A percentile compares a stretch with the other conserved stretches of the same genome.
These are phyloP conservation scores for Drosophila lini DNA, from an alignment of 1,140 invertebrate genomes.

Conservation along the genomic window DNA sequence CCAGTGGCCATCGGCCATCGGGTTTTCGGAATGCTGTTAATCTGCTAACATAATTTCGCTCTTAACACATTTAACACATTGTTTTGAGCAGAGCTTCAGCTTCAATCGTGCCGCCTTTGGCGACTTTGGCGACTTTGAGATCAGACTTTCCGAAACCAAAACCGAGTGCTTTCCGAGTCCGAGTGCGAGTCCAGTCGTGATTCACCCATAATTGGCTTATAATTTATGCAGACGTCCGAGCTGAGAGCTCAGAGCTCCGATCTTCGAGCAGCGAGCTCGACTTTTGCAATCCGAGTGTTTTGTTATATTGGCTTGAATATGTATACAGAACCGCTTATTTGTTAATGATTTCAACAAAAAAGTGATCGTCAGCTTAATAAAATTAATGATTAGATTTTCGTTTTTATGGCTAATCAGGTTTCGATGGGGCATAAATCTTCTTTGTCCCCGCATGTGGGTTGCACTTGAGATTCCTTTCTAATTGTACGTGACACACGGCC, in stretches of 20 bases:
- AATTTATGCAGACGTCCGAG: constrained; percentile 71
- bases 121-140: constrained; percentile 26
- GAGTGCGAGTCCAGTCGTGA: constrained; percentile 58
- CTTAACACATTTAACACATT: constrained; percentile 83
- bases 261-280: constrained; percentile 7
- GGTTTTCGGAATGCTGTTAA: constrained; percentile 76
- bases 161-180: constrained; percentile 25
- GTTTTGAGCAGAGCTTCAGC: constrained; percentile 62
- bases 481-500: constrained; percentile 67
- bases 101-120: constrained; percentile 72
- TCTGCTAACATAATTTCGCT: constrained; percentile 83
- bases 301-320: constrained; percentile 56
- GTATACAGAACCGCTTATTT: constrained; percentile 76
- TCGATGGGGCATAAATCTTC: constrained; percentile 70
- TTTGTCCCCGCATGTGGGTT: constrained; percentile 39
- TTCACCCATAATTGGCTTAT: constrained; percentile 82
- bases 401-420: constrained; percentile 75
- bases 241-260: background rate
- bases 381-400: constrained; percentile 76
- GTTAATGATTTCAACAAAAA: constrained; percentile 82
- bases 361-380: constrained; percentile 80
- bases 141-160: constrained; percentile 5
- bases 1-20: constrained; percentile 62
- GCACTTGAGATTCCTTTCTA: constrained; percentile 81
- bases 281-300: constrained; percentile 63